phyloP scores from a whole-genome alignment of 1,140 invertebrate species.

The Heliconius melpomene region DNA sequence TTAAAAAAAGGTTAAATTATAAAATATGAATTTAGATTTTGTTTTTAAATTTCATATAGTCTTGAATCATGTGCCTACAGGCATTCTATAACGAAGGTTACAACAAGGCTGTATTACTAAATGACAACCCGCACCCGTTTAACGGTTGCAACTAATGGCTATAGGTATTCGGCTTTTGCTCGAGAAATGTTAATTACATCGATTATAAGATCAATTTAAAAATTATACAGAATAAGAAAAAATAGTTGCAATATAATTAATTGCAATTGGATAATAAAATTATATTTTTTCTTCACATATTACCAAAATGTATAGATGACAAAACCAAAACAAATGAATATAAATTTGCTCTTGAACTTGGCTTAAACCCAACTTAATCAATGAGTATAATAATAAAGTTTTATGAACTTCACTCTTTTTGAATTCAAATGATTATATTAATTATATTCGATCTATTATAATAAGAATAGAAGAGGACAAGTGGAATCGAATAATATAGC shows the following conservation, averaged over 20 bases:
- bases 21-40: neutral
- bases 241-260: neutral
- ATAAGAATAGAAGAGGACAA: neutral
- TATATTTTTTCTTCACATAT: neutral
- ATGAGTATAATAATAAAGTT: neutral
- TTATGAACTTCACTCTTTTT: no score
- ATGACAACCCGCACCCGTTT: conserved; percentile 16
- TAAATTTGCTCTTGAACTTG: neutral
- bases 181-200: neutral
- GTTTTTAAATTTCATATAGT: neutral
- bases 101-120: conserved; percentile 21
- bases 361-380: neutral
- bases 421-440: no score
- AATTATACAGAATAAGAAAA: neutral
- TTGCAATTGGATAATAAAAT: neutral
- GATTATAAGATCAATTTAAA: neutral
- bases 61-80: neutral
- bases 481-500: neutral
- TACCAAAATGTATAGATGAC: no score
- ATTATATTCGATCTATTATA: neutral
- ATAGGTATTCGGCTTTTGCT: neutral
- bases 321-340: neutral
- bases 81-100: conserved; percentile 15
- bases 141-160: conserved; percentile 16
- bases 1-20: no score